A percentile compares a stretch with the other conserved stretches of the same genome.
Evolutionary conservation across 2,113 vertebrate genomes (phyloP).

Genomic region (Ailuropoda melanoleuca): DNA sequence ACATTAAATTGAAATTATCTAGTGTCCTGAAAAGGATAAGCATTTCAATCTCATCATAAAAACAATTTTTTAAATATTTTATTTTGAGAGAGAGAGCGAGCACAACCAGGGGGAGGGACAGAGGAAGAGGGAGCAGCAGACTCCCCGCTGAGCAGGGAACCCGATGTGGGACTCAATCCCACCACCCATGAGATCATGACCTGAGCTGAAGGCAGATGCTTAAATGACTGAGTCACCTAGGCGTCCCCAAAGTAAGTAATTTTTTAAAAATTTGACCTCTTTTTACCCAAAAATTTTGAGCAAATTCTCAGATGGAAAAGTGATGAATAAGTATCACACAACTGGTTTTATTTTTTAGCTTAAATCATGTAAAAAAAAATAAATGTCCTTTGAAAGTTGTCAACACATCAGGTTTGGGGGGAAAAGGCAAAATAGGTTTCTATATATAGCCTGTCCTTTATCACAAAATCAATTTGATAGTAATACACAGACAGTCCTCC

Average conservation of each 20-base stretch:
- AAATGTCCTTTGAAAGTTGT: not conserved
- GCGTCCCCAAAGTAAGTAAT: too few species aligned
- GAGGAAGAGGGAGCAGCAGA: too few species aligned
- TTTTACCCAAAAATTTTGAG: not conserved
- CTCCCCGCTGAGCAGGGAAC: too few species aligned
- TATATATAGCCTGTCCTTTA: not conserved
- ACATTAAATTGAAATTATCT: not conserved
- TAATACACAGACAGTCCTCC: not conserved
- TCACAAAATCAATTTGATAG: not conserved
- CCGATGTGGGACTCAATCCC: too few species aligned
- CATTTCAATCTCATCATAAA: not conserved
- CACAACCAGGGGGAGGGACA: too few species aligned
- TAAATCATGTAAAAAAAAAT: not conserved
- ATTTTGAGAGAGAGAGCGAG: too few species aligned
- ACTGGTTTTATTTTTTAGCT: not conserved
- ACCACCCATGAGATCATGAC: too few species aligned
- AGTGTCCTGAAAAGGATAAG: not conserved
- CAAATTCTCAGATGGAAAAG: not conserved
- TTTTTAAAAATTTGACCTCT: not conserved
- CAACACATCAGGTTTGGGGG: not conserved
- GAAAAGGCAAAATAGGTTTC: not conserved
- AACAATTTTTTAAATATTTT: not conserved
- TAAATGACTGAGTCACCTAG: too few species aligned
- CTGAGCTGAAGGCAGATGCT: too few species aligned
- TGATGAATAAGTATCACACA: not conserved